These are phyloP conservation scores for Petrophora chlorosata DNA, from an alignment of 2,888 invertebrate genomes.

Conservation along the genomic window DNA sequence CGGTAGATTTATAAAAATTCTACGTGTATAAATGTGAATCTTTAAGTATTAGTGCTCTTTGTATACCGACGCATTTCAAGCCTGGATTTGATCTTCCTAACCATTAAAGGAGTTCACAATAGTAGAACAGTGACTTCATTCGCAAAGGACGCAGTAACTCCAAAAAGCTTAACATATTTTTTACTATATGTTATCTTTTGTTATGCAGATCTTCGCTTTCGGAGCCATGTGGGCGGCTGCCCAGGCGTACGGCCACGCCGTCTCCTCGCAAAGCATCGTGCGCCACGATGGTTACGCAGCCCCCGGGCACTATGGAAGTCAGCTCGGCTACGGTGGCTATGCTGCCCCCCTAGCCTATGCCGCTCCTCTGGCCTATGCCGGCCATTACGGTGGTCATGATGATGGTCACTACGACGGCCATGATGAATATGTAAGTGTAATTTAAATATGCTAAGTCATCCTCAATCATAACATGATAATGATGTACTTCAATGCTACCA, in stretches of 20 bases:
- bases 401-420: slow-evolving; percentile 52
- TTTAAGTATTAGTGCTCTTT: no score
- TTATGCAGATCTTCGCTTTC: slow-evolving; percentile 69
- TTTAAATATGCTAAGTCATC: no score
- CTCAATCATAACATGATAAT: no score
- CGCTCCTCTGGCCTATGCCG: slow-evolving; percentile 41
- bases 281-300: slow-evolving; percentile 63
- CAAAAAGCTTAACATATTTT: background rate
- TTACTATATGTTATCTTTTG: background rate
- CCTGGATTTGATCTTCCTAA: no score
- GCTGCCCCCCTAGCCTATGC: slow-evolving; percentile 41
- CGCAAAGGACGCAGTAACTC: no score
- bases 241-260: slow-evolving; percentile 67
- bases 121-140: no score
- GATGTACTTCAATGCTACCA: no score
- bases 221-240: slow-evolving; percentile 71
- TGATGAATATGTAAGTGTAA: slow-evolving; percentile 62
- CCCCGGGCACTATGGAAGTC: slow-evolving; percentile 42
- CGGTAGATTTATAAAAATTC: no score
- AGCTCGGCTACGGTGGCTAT: slow-evolving; percentile 36
- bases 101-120: no score
- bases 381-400: slow-evolving; percentile 50
- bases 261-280: slow-evolving; percentile 70
- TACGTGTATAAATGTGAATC: no score
- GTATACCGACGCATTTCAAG: no score